A percentile compares a stretch with the other conserved stretches of the same genome.
These are phyloP conservation scores for Heliothis peltigera DNA, from an alignment of 2,888 invertebrate genomes.

Conservation along the genomic window DNA sequence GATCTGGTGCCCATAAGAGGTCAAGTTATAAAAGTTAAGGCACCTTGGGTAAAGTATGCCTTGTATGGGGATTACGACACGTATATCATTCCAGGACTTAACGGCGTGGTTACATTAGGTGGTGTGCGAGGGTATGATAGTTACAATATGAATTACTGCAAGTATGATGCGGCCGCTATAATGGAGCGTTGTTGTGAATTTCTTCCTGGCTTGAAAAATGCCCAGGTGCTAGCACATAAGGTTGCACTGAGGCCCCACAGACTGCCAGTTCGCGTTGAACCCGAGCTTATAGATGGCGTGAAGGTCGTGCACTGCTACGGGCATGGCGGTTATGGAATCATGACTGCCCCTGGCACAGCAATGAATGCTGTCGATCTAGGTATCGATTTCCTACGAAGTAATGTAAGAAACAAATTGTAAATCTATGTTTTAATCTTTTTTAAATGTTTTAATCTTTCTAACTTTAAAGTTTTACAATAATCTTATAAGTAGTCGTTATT, in stretches of 20 bases:
- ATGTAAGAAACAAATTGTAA: slow-evolving; percentile 77
- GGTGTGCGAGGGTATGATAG: slow-evolving; percentile 96
- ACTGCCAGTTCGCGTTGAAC: slow-evolving; percentile 92
- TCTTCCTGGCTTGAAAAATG: slow-evolving; percentile 91
- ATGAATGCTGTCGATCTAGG: slow-evolving; percentile 93
- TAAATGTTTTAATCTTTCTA: too few relatives aligned
- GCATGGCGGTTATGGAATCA: slow-evolving; percentile 98
- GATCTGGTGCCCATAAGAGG: slow-evolving; percentile 95
- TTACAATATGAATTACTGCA: slow-evolving; percentile 91
- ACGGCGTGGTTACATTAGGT: slow-evolving; percentile 94
- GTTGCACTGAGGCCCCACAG: slow-evolving; percentile 96
- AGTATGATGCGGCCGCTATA: slow-evolving; percentile 94
- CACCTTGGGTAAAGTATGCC: slow-evolving; percentile 97
- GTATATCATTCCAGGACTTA: slow-evolving; percentile 95
- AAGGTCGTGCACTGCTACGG: slow-evolving; percentile 97
- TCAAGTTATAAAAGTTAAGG: slow-evolving; percentile 94
- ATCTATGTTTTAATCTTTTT: too few relatives aligned
- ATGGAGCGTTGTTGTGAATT: slow-evolving; percentile 94
- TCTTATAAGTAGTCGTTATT: too few relatives aligned
- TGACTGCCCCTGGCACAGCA: slow-evolving; percentile 96
- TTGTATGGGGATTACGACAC: slow-evolving; percentile 96
- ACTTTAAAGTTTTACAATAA: too few relatives aligned
- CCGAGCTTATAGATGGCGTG: slow-evolving; percentile 88
- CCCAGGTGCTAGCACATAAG: slow-evolving; percentile 90
- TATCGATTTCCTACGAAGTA: slow-evolving; percentile 86